phyloP scores from a whole-genome alignment of 2,113 vertebrate species.

The Hemichromis elongatus region DNA sequence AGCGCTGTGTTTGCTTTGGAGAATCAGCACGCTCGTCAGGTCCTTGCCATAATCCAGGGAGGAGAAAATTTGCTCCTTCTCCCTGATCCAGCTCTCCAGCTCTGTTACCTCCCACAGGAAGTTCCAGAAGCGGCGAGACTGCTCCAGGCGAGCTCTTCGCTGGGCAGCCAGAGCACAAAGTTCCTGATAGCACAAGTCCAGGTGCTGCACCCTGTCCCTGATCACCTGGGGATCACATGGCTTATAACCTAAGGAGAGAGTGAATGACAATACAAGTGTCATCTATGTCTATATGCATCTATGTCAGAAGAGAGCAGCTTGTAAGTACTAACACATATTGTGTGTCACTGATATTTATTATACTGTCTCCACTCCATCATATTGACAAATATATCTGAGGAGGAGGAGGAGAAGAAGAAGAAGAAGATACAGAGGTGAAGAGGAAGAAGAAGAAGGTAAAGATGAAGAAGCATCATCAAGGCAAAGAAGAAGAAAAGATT shows the following conservation, averaged over 20 bases:
- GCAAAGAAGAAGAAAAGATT: neutral
- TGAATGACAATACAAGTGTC: fast-evolving
- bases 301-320: neutral
- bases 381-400: neutral
- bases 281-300: neutral
- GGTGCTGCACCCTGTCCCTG: slow-evolving; percentile 84
- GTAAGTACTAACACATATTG: neutral
- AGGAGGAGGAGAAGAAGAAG: neutral
- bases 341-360: neutral
- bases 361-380: neutral
- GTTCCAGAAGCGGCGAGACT: slow-evolving; percentile 88
- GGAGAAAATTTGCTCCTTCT: slow-evolving; percentile 94
- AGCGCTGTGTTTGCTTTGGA: slow-evolving; percentile 88
- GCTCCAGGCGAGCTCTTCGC: slow-evolving; percentile 81
- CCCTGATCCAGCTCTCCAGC: slow-evolving; percentile 91
- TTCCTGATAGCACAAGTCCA: slow-evolving; percentile 85
- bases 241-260: slow-evolving; percentile 79
- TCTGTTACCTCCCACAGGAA: slow-evolving; percentile 93
- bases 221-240: slow-evolving; percentile 94
- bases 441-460: neutral
- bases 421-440: neutral
- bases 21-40: slow-evolving; percentile 84
- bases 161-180: slow-evolving; percentile 79
- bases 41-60: slow-evolving; percentile 92
- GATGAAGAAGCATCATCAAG: neutral